These are phyloP conservation scores for Macaria notata DNA, from an alignment of 2,888 invertebrate species.

Conservation along the genomic window DNA sequence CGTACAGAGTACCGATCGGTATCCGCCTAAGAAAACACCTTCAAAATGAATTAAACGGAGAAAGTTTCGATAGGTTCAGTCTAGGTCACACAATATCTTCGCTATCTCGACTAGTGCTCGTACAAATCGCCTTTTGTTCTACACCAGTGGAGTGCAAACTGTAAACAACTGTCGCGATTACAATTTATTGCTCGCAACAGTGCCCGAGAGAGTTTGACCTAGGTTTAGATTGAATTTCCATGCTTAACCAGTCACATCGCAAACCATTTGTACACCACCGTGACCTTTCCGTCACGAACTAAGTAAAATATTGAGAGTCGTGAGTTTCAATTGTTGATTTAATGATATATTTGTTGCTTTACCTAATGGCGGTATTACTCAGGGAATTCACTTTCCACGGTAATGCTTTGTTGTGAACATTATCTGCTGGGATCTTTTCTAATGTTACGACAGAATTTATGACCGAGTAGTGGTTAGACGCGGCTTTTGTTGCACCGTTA, in stretches of 20 bases:
- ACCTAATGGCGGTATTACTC: constrained; percentile 26
- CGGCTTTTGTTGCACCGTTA: too few relatives aligned
- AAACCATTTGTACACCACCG: constrained; percentile 55
- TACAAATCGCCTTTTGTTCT: constrained; percentile 40
- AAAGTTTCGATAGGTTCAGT: constrained; percentile 30
- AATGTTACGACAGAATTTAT: not conserved
- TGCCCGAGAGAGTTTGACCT: constrained; percentile 70
- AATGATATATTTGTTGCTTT: constrained; percentile 40
- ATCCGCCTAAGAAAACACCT: constrained; percentile 26
- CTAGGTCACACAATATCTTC: constrained; percentile 31
- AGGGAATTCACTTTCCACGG: constrained; percentile 12
- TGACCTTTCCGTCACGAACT: constrained; percentile 68
- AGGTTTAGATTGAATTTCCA: constrained; percentile 62
- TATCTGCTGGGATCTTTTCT: constrained; percentile 5
- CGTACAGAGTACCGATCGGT: constrained; percentile 27
- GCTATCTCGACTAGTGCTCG: constrained; percentile 19
- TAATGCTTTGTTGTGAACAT: constrained; percentile 1
- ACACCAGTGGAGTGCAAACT: constrained; percentile 37
- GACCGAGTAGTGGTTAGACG: too few relatives aligned
- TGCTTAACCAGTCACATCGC: constrained; percentile 55
- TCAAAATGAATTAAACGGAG: constrained; percentile 32
- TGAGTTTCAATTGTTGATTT: constrained; percentile 45
- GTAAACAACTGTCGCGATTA: constrained; percentile 26
- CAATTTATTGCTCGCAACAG: constrained; percentile 42
- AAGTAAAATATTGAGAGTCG: constrained; percentile 61